A percentile compares a stretch with the other conserved stretches of the same genome.
These are phyloP conservation scores for Pristionchus entomophagus DNA, from an alignment of 2,888 invertebrate genomes.

Conservation along the genomic window DNA sequence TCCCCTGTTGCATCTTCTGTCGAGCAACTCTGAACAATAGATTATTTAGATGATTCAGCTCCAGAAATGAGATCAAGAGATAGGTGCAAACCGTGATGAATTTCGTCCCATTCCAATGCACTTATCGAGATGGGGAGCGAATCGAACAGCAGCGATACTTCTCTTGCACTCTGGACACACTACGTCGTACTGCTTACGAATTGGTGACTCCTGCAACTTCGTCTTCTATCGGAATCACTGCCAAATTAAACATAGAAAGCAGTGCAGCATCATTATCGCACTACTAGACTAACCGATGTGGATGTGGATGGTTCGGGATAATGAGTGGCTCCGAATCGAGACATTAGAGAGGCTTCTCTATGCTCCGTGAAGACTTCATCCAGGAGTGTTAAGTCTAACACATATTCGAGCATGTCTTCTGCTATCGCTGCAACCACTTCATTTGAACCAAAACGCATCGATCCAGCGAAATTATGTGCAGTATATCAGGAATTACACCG, in stretches of 20 bases:
- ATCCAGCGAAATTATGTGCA: background rate
- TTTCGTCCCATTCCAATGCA: conserved; percentile 64
- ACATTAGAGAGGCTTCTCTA: conserved; percentile 38
- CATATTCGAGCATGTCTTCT: conserved; percentile 41
- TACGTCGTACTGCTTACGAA: conserved; percentile 38
- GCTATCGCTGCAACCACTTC: background rate
- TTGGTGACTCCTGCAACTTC: background rate
- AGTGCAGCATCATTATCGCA: background rate
- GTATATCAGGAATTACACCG: background rate
- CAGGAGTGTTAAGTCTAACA: conserved; percentile 27
- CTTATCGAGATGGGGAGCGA: conserved; percentile 65
- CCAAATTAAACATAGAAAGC: background rate
- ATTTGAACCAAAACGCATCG: background rate
- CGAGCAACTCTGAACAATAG: conserved; percentile 37
- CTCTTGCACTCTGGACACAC: conserved; percentile 54
- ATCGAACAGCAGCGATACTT: conserved; percentile 59
- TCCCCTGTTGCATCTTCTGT: conserved; percentile 45
- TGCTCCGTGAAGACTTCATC: conserved; percentile 45
- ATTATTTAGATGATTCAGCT: background rate
- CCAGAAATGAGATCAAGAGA: background rate
- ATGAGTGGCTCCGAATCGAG: conserved; percentile 2
- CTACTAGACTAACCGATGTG: background rate
- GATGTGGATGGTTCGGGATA: conserved; percentile 34
- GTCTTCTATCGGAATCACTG: too few relatives aligned
- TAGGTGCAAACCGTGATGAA: conserved; percentile 48